Conservation (phyloP, 2,888 invertebrate genomes). For the Melieria crassipennis region DNA sequence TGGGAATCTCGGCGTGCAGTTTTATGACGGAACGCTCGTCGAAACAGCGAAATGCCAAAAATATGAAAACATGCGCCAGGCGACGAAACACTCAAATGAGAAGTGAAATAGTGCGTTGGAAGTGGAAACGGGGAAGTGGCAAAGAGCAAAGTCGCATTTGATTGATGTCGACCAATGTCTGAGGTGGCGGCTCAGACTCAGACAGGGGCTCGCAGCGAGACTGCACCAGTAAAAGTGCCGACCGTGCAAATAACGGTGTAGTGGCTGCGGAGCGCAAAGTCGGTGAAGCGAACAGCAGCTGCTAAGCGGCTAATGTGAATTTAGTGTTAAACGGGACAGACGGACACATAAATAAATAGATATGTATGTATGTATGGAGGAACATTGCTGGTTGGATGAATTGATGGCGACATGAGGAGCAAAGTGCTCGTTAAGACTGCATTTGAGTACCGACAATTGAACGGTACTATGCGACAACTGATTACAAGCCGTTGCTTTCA, state of each 20-base stretch:
- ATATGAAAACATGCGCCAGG: constrained; percentile 17
- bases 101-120: constrained; percentile 20
- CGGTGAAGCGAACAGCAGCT: constrained; percentile 34
- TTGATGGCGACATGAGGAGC: no score
- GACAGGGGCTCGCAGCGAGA: not conserved
- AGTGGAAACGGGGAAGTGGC: not conserved
- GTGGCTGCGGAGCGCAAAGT: no score
- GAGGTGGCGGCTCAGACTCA: no score
- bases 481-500: no score
- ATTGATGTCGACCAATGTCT: constrained; percentile 49
- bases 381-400: not conserved
- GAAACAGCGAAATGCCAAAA: constrained; percentile 43
- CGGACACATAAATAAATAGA: not conserved
- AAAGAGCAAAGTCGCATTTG: constrained; percentile 40
- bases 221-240: no score
- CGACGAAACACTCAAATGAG: constrained; percentile 36
- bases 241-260: no score
- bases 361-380: not conserved
- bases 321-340: constrained; percentile 7
- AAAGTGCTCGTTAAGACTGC: no score
- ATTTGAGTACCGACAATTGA: no score
- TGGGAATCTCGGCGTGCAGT: constrained; percentile 13
- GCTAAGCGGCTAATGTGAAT: constrained; percentile 32
- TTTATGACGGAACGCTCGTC: constrained; percentile 24
- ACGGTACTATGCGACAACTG: no score